A percentile compares a stretch with the other conserved stretches of the same genome.
These are phyloP conservation scores for Pygmarrhopalites habei DNA, from an alignment of 1,140 invertebrate genomes.

Conservation along the genomic window DNA sequence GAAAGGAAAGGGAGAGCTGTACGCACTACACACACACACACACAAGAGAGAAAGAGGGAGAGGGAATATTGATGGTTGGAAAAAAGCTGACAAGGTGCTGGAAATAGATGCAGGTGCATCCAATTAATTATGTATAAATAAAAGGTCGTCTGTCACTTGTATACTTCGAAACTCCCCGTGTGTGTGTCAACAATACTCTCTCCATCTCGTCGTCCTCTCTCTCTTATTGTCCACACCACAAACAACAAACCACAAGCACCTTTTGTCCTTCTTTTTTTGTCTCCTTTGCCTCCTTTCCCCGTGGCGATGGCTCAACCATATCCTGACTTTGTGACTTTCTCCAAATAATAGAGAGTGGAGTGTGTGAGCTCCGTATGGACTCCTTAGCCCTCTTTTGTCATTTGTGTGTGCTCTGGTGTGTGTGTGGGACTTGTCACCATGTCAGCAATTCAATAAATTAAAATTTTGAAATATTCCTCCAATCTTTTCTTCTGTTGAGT, in stretches of 20 bases:
- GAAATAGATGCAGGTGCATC: constrained; percentile 28
- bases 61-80: too few relatives aligned
- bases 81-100: constrained; percentile 9
- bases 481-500: too few relatives aligned
- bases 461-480: too few relatives aligned
- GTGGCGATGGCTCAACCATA: neutral
- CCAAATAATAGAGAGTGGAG: neutral
- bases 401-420: too few relatives aligned
- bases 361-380: neutral
- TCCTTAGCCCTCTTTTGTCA: too few relatives aligned
- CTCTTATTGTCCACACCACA: constrained; percentile 13
- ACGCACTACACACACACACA: too few relatives aligned
- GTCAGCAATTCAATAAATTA: too few relatives aligned
- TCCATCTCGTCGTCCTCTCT: neutral
- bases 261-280: constrained; percentile 5
- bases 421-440: too few relatives aligned
- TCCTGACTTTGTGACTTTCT: constrained; percentile 8
- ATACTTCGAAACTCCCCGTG: too few relatives aligned
- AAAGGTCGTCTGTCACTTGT: constrained; percentile 28
- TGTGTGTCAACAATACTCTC: constrained; percentile 11
- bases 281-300: neutral
- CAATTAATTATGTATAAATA: constrained; percentile 34
- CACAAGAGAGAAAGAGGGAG: too few relatives aligned
- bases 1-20: too few relatives aligned
- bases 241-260: constrained; percentile 10